A percentile compares a stretch with the other conserved stretches of the same genome.
Conservation (phyloP, 2,797 vertebrate species). For the Anisognathus igniventris region DNA sequence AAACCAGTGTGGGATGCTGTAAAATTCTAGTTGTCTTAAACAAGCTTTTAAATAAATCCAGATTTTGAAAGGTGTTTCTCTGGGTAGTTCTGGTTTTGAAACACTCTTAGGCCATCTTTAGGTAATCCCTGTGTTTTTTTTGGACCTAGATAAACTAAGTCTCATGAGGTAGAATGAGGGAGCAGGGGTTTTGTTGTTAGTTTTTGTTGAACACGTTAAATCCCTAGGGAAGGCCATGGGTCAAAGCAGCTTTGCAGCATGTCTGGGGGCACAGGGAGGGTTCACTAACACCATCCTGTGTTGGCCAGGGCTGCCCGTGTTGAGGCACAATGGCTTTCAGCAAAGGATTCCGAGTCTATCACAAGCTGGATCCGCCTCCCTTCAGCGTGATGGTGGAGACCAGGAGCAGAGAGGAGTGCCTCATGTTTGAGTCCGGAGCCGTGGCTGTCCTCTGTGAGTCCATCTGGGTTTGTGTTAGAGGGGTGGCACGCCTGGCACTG, state of each 20-base stretch:
- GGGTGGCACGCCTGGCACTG: neutral
- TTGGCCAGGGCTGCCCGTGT: slow-evolving; percentile 53
- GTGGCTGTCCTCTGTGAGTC: slow-evolving; percentile 96
- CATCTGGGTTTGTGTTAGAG: neutral
- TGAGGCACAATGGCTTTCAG: slow-evolving; percentile 91
- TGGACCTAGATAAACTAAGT: neutral
- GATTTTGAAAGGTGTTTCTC: neutral
- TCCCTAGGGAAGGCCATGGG: neutral
- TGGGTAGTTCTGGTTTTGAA: neutral
- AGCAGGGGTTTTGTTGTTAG: neutral
- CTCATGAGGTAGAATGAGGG: neutral
- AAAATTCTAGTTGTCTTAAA: fast-evolving
- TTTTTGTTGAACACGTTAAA: neutral
- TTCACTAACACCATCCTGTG: neutral
- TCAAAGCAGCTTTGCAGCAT: neutral
- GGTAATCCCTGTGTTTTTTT: neutral
- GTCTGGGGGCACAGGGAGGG: neutral
- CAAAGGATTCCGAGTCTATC: slow-evolving; percentile 96
- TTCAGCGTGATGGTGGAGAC: slow-evolving; percentile 96
- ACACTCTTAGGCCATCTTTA: neutral
- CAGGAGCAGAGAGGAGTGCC: slow-evolving; percentile 90
- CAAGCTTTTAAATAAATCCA: neutral
- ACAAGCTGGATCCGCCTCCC: slow-evolving; percentile 93
- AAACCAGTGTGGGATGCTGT: neutral
- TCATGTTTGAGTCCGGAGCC: slow-evolving; percentile 97